Base-by-base conservation (phyloP, 2,113 vertebrate genomes). In the Balaeniceps rex region DNA sequence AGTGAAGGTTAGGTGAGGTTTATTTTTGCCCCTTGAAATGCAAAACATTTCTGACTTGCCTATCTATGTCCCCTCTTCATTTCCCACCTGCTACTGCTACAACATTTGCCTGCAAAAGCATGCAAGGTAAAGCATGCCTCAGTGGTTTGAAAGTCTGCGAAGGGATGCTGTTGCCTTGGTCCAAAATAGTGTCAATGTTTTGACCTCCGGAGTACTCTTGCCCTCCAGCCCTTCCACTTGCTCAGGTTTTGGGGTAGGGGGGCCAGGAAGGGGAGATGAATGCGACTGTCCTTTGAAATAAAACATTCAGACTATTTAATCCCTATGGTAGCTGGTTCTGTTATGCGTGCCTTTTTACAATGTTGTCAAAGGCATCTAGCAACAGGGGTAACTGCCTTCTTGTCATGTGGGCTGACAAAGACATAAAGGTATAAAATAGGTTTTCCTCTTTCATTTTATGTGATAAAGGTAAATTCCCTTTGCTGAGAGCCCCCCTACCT, bases 401-500 rank as follows among this genome's bases (percentile, higher is more conserved):
- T 95, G 82, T 91, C 34, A 28, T 83, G 64, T 78, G 86, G 85
- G 55, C 83, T 95, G 91, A 91, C 91, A 96, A 60, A 90, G 93
- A 83, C 87, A 87, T 84, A 78, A 91, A 58, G 66, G 75, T 44
- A 31, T 58, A 66, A 93, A 94, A 65, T 11, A 49, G 78, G 54
- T 90, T 96, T 88, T 72, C 55, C 31, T 89, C 65, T 72, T 86
- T 78, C 25, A 51, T 94, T 96, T 79, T 19, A 29, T 44, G 49
- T 79, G 63, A 83, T 87, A 88, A 95, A 96, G 71, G 85, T 86
- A 80, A 75, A 89, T 78, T 33, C 65, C 23, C 64, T 78, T 84
- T 70, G 38, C 72, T 71, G 88, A 75, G 68, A 92, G 84, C 51
- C 88, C 82, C 82, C 90, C 93, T 84, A 17, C 79, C 68, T 80